Percentiles rank a stretch among this genome's conserved stretches.
Conservation (phyloP, 2,888 invertebrate species). For the Orchesellides sinensis region DNA sequence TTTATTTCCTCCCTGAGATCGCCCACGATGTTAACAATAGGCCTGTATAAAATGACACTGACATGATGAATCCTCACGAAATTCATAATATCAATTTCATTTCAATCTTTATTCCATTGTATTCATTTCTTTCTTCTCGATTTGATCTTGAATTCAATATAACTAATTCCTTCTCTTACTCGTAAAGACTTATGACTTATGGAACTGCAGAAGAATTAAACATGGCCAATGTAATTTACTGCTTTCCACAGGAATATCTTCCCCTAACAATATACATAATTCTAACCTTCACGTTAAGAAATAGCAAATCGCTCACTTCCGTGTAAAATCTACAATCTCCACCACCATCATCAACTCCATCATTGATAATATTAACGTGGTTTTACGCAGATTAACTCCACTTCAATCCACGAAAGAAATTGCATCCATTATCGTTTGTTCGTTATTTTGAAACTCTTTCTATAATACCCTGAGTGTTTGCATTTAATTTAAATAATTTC, state of each 20-base stretch:
- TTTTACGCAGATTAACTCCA: slow-evolving; percentile 28
- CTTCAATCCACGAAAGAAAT: slow-evolving; percentile 8
- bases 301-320: no score
- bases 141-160: background rate
- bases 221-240: background rate
- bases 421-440: slow-evolving; percentile 20
- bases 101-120: slow-evolving; percentile 1
- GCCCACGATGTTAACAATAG: slow-evolving; percentile 57
- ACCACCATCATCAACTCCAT: background rate
- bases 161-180: background rate
- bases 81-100: slow-evolving; percentile 32
- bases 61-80: slow-evolving; percentile 53
- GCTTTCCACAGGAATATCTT: no score
- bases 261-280: no score
- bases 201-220: background rate
- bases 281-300: no score
- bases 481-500: slow-evolving; percentile 59
- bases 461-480: slow-evolving; percentile 33
- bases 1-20: slow-evolving; percentile 34
- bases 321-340: no score
- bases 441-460: background rate
- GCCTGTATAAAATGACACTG: slow-evolving; percentile 31
- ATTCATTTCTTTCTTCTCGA: background rate
- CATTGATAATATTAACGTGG: background rate
- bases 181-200: background rate